Evolutionary conservation across 1,140 invertebrate genomes (phyloP).

Genomic region (Leptoteleia sp.): DNA sequence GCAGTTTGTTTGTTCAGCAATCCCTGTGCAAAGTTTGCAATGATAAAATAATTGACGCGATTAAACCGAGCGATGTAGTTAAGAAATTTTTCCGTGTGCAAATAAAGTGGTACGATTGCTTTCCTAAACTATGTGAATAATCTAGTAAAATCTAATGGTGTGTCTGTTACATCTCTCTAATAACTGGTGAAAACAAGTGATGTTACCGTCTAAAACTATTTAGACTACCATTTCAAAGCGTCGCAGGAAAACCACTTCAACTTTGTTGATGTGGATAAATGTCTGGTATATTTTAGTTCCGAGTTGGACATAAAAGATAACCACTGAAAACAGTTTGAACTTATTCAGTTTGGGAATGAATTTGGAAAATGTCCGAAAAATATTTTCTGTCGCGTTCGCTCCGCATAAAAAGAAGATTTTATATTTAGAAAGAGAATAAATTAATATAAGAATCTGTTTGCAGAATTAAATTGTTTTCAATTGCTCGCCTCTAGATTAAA

Average conservation of each 20-base stretch:
- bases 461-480: no score
- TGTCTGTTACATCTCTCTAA: constrained; percentile 33
- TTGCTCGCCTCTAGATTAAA: no score
- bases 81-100: constrained; percentile 9
- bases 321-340: background rate
- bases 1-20: constrained; percentile 1
- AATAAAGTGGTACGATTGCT: constrained; percentile 10
- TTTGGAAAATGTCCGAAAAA: background rate
- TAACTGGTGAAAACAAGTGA: constrained; percentile 25
- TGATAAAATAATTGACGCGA: background rate
- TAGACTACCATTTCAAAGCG: constrained; percentile 33
- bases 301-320: constrained; percentile 5
- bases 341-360: no score
- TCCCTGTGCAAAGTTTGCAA: background rate
- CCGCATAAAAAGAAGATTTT: no score
- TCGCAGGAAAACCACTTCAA: constrained; percentile 31
- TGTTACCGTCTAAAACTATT: constrained; percentile 31
- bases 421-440: no score
- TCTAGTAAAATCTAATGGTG: constrained; percentile 37
- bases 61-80: background rate
- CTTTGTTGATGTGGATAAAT: constrained; percentile 24
- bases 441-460: no score
- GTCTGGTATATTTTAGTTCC: constrained; percentile 23
- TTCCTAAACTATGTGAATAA: constrained; percentile 26
- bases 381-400: no score